phyloP scores from a whole-genome alignment of 1,140 invertebrate species.

The Heliconius eleuchia region DNA sequence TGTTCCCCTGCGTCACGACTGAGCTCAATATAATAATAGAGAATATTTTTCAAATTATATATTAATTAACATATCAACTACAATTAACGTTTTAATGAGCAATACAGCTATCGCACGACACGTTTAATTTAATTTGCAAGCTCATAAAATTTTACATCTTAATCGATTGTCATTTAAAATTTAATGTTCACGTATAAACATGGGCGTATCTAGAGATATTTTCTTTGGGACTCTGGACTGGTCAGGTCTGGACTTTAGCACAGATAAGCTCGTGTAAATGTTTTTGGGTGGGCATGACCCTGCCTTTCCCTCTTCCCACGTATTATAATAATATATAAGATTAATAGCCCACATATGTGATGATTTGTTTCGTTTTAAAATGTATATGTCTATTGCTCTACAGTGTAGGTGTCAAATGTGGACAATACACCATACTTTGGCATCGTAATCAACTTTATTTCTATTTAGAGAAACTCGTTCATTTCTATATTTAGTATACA shows the following conservation, averaged over 20 bases:
- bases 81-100: slow-evolving; percentile 1
- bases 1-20: background rate
- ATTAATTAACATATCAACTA: background rate
- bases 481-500: slow-evolving; percentile 21
- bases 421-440: slow-evolving; percentile 24
- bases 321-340: background rate
- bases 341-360: slow-evolving; percentile 12
- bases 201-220: too few species aligned
- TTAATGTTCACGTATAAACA: background rate
- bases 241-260: too few species aligned
- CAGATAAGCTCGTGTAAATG: too few species aligned
- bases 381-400: background rate
- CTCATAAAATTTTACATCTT: slow-evolving; percentile 18
- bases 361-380: background rate
- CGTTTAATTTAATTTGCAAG: slow-evolving; percentile 21
- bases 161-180: slow-evolving; percentile 11
- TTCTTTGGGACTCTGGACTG: too few species aligned
- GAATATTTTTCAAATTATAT: background rate
- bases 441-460: slow-evolving; percentile 19
- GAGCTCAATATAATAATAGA: background rate
- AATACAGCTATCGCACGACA: background rate
- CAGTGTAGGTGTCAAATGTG: slow-evolving; percentile 22
- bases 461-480: slow-evolving; percentile 12
- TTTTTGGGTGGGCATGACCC: too few species aligned
- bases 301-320: too few species aligned